Conservation (phyloP, 2,888 invertebrate species). For the Cerastis leucographa region DNA sequence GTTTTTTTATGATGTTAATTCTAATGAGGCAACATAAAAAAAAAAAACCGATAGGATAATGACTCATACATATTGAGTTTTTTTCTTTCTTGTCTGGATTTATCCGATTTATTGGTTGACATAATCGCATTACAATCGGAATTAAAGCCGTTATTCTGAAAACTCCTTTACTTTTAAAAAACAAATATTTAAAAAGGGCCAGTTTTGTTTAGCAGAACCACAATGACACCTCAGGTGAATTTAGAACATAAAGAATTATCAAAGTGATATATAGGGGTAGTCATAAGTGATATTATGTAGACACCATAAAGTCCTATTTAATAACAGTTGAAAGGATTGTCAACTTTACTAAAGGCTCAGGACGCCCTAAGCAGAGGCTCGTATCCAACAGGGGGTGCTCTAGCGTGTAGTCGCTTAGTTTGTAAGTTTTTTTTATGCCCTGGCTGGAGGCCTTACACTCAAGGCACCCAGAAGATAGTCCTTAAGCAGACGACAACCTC, state of each 20-base stretch:
- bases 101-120: not conserved
- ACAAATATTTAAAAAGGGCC: not conserved
- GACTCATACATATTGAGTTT: not conserved
- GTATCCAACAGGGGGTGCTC: too few relatives aligned
- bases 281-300: not conserved
- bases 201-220: slow-evolving; percentile 12
- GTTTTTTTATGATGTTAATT: not conserved
- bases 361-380: too few relatives aligned
- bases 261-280: slow-evolving; percentile 12
- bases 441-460: too few relatives aligned
- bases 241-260: slow-evolving; percentile 33
- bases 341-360: not conserved
- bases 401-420: too few relatives aligned
- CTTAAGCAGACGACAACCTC: too few relatives aligned
- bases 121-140: not conserved
- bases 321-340: not conserved
- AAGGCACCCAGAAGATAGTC: too few relatives aligned
- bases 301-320: not conserved
- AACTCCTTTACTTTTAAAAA: not conserved
- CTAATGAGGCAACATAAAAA: not conserved
- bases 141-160: not conserved
- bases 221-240: slow-evolving; percentile 42
- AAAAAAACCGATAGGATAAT: not conserved
- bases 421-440: too few relatives aligned
- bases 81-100: not conserved